phyloP scores from a whole-genome alignment of 2,797 vertebrate species.

The Natrix natrix region DNA sequence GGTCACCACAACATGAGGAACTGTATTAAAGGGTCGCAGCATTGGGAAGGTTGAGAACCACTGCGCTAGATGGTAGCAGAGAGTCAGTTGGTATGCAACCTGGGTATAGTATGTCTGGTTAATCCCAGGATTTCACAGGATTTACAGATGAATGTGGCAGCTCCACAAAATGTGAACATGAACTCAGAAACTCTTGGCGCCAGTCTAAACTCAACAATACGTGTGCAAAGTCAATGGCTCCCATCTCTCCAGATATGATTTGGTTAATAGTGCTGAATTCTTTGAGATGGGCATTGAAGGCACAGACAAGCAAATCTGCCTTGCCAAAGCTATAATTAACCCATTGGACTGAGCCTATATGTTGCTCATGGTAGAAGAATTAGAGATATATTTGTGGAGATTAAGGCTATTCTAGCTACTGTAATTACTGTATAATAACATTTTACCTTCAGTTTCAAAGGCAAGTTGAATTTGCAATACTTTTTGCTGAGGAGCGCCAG shows the following conservation, averaged over 20 bases:
- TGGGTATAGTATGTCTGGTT: not conserved
- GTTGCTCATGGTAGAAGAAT: not conserved
- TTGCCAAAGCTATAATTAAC: not conserved
- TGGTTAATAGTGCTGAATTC: not conserved
- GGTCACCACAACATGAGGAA: too few relatives aligned
- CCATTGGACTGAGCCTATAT: not conserved
- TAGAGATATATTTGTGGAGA: not conserved
- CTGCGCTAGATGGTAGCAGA: not conserved
- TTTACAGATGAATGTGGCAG: not conserved
- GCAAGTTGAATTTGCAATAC: not conserved
- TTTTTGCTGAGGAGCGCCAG: not conserved
- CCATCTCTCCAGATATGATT: not conserved
- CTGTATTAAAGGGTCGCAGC: too few relatives aligned
- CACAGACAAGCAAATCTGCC: not conserved
- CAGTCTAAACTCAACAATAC: not conserved
- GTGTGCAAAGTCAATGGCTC: not conserved
- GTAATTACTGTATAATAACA: not conserved
- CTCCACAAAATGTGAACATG: not conserved
- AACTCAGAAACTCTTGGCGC: not conserved
- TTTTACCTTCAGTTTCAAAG: not conserved
- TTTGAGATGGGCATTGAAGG: not conserved
- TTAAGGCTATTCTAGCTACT: not conserved
- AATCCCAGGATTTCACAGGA: not conserved
- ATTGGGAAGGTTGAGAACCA: too few relatives aligned
- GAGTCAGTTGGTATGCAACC: not conserved